Evolutionary conservation across 2,113 vertebrate species (phyloP), one percentile per base, ranked within the genome.

Genomic region (Laterallus jamaicensis): DNA sequence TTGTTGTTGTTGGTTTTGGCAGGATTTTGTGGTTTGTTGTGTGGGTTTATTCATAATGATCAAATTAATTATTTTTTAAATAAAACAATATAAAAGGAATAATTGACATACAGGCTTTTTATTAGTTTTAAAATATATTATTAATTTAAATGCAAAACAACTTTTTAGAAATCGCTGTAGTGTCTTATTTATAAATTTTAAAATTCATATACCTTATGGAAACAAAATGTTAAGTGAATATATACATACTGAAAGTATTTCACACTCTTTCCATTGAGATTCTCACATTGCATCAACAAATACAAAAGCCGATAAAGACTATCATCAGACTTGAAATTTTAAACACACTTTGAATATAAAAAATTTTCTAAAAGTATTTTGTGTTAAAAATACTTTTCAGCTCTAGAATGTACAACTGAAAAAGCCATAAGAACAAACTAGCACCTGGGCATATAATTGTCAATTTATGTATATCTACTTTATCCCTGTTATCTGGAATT

Each of bases 91-190:
- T 17, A 54, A 58, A 31, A 3, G 2, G 4, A 79, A 55, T 54
- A 54, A 67, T 66, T 67, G 3, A 1, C 9, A 86, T 50, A 25
- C 1, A 74, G 35, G 3, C 0, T n/a, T 32, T 69, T 16, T 10
- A 32, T 21, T 49, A 35, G 2, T 42, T 76, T 24, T 0, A 31
- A 32, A 71, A n/a, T 1, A 8, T 17, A 24, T 25, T 3, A 14
- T 11, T 22, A 44, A 47, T 60, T 74, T 37, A 18, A 69, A 74
- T 19, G 4, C 3, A 85, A 50, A 77, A 3, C 0, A 4, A 5
- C 32, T 17, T 62, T 75, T 5, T 29, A 39, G 67, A n/a, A 35
- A 35, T 35, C 49, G 2, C 12, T n/a, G 0, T 59, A 15, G 54
- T 68, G 1, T 12, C 8, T 26, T 26, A 11, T 16, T 37, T 3